A percentile compares a stretch with the other conserved stretches of the same genome.
phyloP scores from a whole-genome alignment of 2,113 vertebrate species.

The Callospermophilus lateralis region DNA sequence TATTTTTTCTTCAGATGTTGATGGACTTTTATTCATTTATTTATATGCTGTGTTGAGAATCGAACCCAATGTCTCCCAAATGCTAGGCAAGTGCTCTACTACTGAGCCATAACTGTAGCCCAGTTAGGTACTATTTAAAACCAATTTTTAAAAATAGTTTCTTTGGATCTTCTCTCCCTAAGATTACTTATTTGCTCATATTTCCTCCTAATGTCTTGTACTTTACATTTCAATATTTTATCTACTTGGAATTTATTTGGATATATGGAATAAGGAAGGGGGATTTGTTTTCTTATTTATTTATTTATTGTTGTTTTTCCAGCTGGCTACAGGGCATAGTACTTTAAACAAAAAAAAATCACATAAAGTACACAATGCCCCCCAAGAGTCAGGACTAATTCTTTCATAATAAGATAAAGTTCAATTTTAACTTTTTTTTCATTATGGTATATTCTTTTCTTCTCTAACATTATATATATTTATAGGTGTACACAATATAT shows the following conservation, averaged over 20 bases:
- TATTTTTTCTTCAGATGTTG: not conserved
- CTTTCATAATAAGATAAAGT: not conserved
- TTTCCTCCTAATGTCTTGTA: not conserved
- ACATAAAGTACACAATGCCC: not conserved
- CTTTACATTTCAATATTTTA: constrained; percentile 44
- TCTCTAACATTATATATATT: too few relatives aligned
- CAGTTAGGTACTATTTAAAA: not conserved
- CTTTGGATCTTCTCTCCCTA: not conserved
- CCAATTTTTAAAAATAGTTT: not conserved
- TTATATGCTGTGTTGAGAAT: too few relatives aligned
- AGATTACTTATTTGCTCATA: constrained; percentile 14
- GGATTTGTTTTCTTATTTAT: not conserved
- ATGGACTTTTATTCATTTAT: too few relatives aligned
- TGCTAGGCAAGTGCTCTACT: too few relatives aligned
- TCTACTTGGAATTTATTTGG: not conserved
- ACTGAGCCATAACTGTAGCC: too few relatives aligned
- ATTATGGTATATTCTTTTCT: too few relatives aligned
- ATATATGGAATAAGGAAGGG: not conserved
- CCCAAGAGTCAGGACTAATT: not conserved
- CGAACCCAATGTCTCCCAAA: too few relatives aligned
- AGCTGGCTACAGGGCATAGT: not conserved
- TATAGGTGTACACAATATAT: too few relatives aligned
- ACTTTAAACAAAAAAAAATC: constrained; percentile 39
- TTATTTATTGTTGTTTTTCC: not conserved
- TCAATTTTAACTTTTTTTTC: not conserved